Evolutionary conservation across 2,113 vertebrate species (phyloP), one percentile per base, ranked within the genome.

Genomic region (Herpetotheres cachinnans): DNA sequence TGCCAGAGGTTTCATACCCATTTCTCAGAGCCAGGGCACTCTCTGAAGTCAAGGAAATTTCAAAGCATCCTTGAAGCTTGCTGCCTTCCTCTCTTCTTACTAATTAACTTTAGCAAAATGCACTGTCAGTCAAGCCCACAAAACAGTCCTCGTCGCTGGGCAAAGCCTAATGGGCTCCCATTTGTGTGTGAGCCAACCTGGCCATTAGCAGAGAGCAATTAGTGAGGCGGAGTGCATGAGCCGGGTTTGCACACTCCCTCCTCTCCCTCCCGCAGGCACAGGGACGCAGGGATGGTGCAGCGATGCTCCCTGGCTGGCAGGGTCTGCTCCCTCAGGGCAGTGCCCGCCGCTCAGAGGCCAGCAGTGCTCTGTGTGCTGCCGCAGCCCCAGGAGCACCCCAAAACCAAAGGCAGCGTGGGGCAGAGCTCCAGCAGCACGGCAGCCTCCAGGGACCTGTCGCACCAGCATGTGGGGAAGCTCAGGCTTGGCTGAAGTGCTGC

Each of bases 201-300:
- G 91, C 96, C 93, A 96, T 97, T 96, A 97, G 93, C 93, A 21
- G 77, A 22, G n/a, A 62, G 94, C 95, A 94, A 96, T 97, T 97
- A 97, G 89, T 4, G 1, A 73, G n/a, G 88, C 16, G 13, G 89
- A 77, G 82, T 8, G 82, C 29, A 0, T 78, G 62, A 79, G 84
- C 32, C 1, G 4, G 49, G 14, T 38, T 56, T 46, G 77, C 69
- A 16, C 2, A 16, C 78, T 88, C 88, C 70, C 34, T 8, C 25
- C 54, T 9, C 34, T 80, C 44, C 66, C 54, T 79, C 62, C 52
- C 16, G 0, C 52, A 1, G 65, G 44, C 32, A 27, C 6, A 0
- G 76, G 42, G 58, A 16, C 0, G 0, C 1, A 0, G 56, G 30
- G 54, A 46, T 1, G 9, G 46, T 3, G 9, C 46, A 7, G 66